Evolutionary conservation across 2,113 vertebrate species (phyloP).

Genomic region (Vulpes vulpes): DNA sequence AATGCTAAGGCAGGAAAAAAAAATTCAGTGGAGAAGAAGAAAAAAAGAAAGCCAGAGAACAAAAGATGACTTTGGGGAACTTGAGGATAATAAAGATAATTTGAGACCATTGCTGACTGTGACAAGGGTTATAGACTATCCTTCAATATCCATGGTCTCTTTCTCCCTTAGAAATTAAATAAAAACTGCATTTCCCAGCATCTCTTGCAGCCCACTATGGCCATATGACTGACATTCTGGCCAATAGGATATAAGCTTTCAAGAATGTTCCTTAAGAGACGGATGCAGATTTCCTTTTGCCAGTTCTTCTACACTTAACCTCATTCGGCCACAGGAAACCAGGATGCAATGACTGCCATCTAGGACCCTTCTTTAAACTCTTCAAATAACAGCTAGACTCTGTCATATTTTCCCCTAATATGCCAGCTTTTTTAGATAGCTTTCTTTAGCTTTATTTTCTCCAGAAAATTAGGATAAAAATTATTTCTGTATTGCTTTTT

Average conservation of each 20-base stretch:
- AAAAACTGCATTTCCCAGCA: conserved; percentile 53
- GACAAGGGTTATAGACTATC: neutral
- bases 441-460: conserved; percentile 53
- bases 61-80: neutral
- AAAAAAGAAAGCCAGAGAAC: neutral
- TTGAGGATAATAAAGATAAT: conserved; percentile 7
- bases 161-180: conserved; percentile 2
- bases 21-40: neutral
- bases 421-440: neutral
- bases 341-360: neutral
- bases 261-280: neutral
- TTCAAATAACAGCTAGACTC: neutral
- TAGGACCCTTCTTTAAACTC: neutral
- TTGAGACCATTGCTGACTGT: neutral
- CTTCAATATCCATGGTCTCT: neutral
- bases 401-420: neutral
- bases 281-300: neutral
- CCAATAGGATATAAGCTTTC: neutral
- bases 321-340: neutral
- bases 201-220: neutral
- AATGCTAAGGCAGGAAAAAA: neutral
- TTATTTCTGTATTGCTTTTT: conserved; percentile 31
- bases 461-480: conserved; percentile 51
- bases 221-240: neutral
- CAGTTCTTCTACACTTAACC: neutral